Evolutionary conservation across 2,888 invertebrate species (phyloP), one percentile per base, ranked within the genome.

Genomic region (Oxystoma pomonae): DNA sequence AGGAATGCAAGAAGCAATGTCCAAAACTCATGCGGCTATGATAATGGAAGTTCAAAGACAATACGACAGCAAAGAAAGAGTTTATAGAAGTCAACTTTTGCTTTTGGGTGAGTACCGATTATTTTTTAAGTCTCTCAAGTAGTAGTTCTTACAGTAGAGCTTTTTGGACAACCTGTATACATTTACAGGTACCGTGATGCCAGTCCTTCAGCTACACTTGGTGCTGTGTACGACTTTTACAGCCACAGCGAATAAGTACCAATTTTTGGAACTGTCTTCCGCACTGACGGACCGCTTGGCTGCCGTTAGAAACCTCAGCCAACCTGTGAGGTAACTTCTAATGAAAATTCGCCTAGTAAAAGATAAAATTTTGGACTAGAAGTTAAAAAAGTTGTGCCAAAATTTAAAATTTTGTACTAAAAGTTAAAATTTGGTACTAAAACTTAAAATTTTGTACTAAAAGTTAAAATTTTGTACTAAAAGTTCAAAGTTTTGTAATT

Each of bases 181-280:
- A 35, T 60, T 73, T 65, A 73, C 85, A 71, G 86, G 86, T 22
- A 85, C 86, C 53, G 85, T 88, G 9, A 81, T 89, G 75, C 89
- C 89, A 1, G 87, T 89, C 18, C 81, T 90, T 20, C 88, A 89
- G 73, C 83, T 88, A 65, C 90, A 90, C 73, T 81, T 90, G 21
- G 84, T 90, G 71, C 81, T 89, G 61, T 88, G 89, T 75, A 87
- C 89, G 61, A 87, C 88, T 3, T 89, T 91, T 76, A 87, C 87
- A 50, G 85, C 86, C 61, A 85, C 88, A 9, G 89, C 90, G 1
- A 89, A 87, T 70, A 89, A 89, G 75, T 88, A 88, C 74, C 90
- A 91, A 75, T 90, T 90, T 76, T 82, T 91, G 57, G 89, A 89
- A 73, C 78, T 89, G 63, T 87, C 86, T 18, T 87, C 87, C 73